A percentile compares a stretch with the other conserved stretches of the same genome.
Conservation (phyloP, 2,888 invertebrate species). For the Ethmia dodecea region DNA sequence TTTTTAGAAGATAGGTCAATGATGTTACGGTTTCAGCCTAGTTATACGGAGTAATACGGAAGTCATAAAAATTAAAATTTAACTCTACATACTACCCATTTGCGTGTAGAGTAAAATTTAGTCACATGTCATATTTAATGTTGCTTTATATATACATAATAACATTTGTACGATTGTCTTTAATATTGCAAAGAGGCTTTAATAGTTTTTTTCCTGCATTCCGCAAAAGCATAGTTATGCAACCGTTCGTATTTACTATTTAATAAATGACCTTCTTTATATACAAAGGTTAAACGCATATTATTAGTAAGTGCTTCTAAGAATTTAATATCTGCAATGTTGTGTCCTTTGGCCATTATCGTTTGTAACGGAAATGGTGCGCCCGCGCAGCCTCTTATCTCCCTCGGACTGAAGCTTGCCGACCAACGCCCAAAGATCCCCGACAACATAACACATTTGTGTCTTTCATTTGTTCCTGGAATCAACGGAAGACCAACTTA, state of each 20-base stretch:
- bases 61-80: too few relatives aligned
- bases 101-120: too few relatives aligned
- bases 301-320: not conserved
- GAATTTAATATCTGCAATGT: slow-evolving; percentile 8
- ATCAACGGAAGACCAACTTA: slow-evolving; percentile 35
- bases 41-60: not conserved
- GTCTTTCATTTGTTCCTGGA: slow-evolving; percentile 34
- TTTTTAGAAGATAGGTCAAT: slow-evolving; percentile 19
- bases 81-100: too few relatives aligned
- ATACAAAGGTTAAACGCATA: too few relatives aligned
- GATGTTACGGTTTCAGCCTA: slow-evolving; percentile 1
- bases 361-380: slow-evolving; percentile 40
- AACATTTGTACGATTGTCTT: too few relatives aligned
- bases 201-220: too few relatives aligned
- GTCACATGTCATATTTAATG: too few relatives aligned
- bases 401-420: slow-evolving; percentile 36
- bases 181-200: too few relatives aligned
- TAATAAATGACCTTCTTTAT: too few relatives aligned
- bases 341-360: slow-evolving; percentile 46
- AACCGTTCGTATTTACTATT: too few relatives aligned
- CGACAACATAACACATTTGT: slow-evolving; percentile 29
- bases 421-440: slow-evolving; percentile 45
- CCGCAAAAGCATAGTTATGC: too few relatives aligned
- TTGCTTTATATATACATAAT: too few relatives aligned
- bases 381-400: slow-evolving; percentile 50